phyloP scores from a whole-genome alignment of 2,797 vertebrate species.

The Galagoides demidoff region DNA sequence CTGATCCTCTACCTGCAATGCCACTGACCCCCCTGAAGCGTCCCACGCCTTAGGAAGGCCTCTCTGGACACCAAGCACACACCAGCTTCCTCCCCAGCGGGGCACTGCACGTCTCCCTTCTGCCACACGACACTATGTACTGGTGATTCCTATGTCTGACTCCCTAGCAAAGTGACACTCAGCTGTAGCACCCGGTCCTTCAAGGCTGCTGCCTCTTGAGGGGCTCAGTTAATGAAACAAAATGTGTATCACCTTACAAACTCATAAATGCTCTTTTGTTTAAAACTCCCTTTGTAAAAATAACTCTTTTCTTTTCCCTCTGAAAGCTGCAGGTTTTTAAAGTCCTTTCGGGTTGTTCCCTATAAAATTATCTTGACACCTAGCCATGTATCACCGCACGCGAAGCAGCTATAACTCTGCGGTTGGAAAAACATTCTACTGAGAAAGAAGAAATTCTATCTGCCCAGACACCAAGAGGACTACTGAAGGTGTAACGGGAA shows the following conservation, averaged over 20 bases:
- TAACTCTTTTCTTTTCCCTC: neutral
- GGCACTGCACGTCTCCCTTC: neutral
- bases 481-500: neutral
- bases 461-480: neutral
- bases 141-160: neutral
- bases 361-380: constrained; percentile 47
- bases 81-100: neutral
- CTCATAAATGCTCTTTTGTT: neutral
- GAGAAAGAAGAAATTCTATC: constrained; percentile 28
- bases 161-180: neutral
- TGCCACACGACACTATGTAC: fast-evolving
- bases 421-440: constrained; percentile 39
- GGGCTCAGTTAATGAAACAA: neutral
- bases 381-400: neutral
- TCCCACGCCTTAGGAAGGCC: neutral
- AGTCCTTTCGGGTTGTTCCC: neutral
- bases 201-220: neutral
- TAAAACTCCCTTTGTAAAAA: constrained; percentile 38
- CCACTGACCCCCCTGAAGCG: neutral
- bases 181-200: neutral
- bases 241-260: neutral
- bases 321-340: neutral
- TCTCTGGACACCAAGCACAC: neutral
- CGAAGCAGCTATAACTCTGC: neutral
- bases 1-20: neutral